Base-by-base conservation (phyloP, 1,140 invertebrate species). In the Octopus sinensis region DNA sequence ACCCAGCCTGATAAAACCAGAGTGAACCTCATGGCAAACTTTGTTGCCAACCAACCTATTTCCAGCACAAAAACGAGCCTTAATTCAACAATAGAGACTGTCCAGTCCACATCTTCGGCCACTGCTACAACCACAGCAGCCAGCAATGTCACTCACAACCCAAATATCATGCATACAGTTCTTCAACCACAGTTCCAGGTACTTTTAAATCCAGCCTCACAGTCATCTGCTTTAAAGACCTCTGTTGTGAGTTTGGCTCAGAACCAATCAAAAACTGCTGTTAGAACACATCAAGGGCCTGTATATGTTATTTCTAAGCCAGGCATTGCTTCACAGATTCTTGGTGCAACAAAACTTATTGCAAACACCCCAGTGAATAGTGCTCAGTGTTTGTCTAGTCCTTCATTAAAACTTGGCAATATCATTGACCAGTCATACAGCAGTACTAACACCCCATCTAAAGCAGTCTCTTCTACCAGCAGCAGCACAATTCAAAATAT, bases 231-330 rank as follows among this genome's bases (percentile, higher is more conserved):
- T 62, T 13, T 6, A 73, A 73, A 73, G 30, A 73, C 30, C 30
- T 43, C 30, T 43, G 30, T 43, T 43, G 30, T 43, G 30, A 43
- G 30, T 43, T 73, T 73, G 6, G 68, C 30, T n/a, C 17, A 62
- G 30, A 73, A 13, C 68, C 68, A 73, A 73, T 9, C 56, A 62
- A 62, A 62, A 62, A 62, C 9, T 62, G 9, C 17, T 9, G 17
- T 23, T 23, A 73, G 30, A 73, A 17, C 13, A 9, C 68, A 73
- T 1, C 68, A 73, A 73, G 68, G 68, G 30, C 68, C 68, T 73
- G 68, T 73, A n/a, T 73, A 73, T 73, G 68, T 73, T 6, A 73
- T 73, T 73, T 73, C 68, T 73, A 73, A 73, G 13, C 68, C 17
- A 12, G 68, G 68, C 30, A 23, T 73, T 5, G 13, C 6, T 23